Evolutionary conservation across 2,888 invertebrate species (phyloP).

Genomic region (Furcula furcula): DNA sequence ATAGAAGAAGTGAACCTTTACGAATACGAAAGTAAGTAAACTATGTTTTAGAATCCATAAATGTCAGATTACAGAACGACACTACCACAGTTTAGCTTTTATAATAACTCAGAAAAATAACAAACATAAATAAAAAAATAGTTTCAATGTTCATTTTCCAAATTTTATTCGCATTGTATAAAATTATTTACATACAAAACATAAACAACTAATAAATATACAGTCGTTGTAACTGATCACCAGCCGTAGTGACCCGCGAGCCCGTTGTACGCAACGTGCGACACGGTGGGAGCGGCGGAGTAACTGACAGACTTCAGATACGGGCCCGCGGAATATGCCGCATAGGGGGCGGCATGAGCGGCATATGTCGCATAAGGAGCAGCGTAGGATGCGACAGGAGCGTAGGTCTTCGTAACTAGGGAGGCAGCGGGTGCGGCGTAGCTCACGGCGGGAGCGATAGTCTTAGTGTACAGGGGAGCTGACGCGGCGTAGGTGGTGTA

Average conservation of each 20-base stretch:
- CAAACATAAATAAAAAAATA: background rate
- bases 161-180: constrained; percentile 64
- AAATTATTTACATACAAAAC: constrained; percentile 59
- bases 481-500: constrained; percentile 48
- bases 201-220: constrained; percentile 58
- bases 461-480: constrained; percentile 21
- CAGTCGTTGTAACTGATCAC: constrained; percentile 70
- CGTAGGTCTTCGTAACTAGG: constrained; percentile 25
- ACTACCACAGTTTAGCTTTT: too few relatives aligned
- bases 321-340: constrained; percentile 25
- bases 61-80: too few relatives aligned
- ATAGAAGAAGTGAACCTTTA: too few relatives aligned
- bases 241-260: constrained; percentile 83
- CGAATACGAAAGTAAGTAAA: too few relatives aligned
- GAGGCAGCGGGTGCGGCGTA: constrained; percentile 43
- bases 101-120: background rate
- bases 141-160: constrained; percentile 23
- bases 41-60: too few relatives aligned
- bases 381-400: constrained; percentile 33
- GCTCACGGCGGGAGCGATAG: constrained; percentile 31
- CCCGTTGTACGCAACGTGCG: constrained; percentile 84
- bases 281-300: constrained; percentile 81
- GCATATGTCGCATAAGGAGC: constrained; percentile 36
- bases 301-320: constrained; percentile 70
- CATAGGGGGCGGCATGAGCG: constrained; percentile 28